Evolutionary conservation across 2,113 vertebrate species (phyloP), one percentile per base, ranked within the genome.

Genomic region (Urocitellus parryii): DNA sequence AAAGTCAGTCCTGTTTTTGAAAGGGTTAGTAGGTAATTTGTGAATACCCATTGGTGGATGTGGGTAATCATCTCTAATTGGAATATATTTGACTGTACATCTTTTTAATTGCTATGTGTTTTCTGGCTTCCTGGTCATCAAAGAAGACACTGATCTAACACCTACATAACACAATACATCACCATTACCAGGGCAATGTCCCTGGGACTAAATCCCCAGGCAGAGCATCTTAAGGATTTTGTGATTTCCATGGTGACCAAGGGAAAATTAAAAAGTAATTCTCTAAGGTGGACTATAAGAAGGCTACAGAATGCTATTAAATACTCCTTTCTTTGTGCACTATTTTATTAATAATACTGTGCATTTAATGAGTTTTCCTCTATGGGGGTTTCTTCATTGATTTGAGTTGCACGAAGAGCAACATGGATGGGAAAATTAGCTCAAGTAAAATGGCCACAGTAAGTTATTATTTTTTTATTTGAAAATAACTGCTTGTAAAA

Each of bases 31-130:
- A 27, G 34, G n/a, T 83, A 95, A 42, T 89, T 94, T 25, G 25
- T 20, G 45, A 97, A 97, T 79, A 91, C 74, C 56, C 96, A 61
- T 68, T 86, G 65, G 88, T 84, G 29, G 58, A 90, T 79, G 42
- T 24, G 5, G 73, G 3, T 51, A 96, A 91, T 92, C 58, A 84
- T 80, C 78, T 93, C 61, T 96, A 82, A 95, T 93, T 53, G 92
- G 85, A 94, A 95, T 79, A 81, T 96, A 96, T 96, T 73, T 95
- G 45, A 67, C 70, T 39, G 73, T 70, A 56, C 45, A n/a, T 32
- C 48, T 88, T 94, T 90, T 96, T 95, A 92, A 95, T 94, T 94
- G 89, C 90, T 88, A 14, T 89, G 70, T 73, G 82, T 67, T 95
- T 80, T 48, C 93, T 95, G 58, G 45, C 79, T 97, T 96, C 56